A percentile compares a stretch with the other conserved stretches of the same genome.
These are phyloP conservation scores for Myocastor coypus DNA, from an alignment of 2,113 vertebrate genomes.

Conservation along the genomic window DNA sequence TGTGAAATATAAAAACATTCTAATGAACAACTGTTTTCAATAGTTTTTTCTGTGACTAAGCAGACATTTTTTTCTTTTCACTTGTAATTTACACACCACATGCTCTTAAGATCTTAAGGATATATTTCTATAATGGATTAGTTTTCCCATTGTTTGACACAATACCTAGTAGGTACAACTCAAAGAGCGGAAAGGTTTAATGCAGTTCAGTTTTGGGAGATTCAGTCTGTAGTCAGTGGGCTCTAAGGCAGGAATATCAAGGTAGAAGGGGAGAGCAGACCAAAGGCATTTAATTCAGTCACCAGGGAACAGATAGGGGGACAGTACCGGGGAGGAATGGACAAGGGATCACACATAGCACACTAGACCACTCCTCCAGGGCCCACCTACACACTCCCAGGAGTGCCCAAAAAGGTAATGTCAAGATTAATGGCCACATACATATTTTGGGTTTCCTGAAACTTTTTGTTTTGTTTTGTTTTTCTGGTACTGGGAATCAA, in stretches of 20 bases:
- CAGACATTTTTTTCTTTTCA: neutral
- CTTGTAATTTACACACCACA: neutral
- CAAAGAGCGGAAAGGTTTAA: neutral
- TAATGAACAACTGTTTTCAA: neutral
- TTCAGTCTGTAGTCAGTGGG: neutral
- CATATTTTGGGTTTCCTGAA: slow-evolving; percentile 11
- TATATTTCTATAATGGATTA: neutral
- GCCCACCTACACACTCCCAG: neutral
- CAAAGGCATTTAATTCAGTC: neutral
- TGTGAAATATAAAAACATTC: slow-evolving; percentile 2
- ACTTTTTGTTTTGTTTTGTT: no score
- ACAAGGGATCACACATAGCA: neutral
- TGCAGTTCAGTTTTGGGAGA: neutral
- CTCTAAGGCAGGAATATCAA: neutral
- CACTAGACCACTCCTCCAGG: neutral
- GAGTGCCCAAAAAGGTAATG: neutral
- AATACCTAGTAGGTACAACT: neutral
- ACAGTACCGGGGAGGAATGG: neutral
- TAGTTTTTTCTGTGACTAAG: neutral
- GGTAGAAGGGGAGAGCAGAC: neutral
- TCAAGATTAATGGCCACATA: neutral
- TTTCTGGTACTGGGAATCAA: no score
- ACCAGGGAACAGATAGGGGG: neutral
- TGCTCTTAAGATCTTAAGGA: neutral
- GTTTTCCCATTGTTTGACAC: neutral